Base-by-base conservation (phyloP, 1,140 invertebrate genomes). In the Ceratina japonica region DNA sequence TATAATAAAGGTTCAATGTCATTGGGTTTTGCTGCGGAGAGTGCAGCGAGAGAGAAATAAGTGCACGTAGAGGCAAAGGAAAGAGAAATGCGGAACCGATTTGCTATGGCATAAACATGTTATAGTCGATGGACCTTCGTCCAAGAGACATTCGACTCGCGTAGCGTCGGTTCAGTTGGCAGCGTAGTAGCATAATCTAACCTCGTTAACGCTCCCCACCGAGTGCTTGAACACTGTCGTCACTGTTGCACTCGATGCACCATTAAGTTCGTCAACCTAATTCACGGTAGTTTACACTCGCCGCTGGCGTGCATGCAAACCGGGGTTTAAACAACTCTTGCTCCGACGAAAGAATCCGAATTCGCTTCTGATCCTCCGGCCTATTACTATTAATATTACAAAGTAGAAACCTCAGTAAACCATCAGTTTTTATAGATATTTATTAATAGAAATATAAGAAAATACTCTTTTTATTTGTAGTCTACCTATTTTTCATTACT, bases 231-330 rank as follows among this genome's bases (percentile, higher is more conserved):
- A 83, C 81, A 64, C 27, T 79, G 81, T 79, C 83, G 83, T 83
- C 71, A 76, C 59, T 72, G 71, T 56, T 79, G 66, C 76, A 70
- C 81, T 63, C 82, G 81, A 84, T 75, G 71, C 80, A 65, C 62
- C 65, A 71, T 71, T 74, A 82, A 80, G 68, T 83, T 84, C 81
- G 77, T 83, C 83, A 84, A 83, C 72, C 81, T 83, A 84, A 84
- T 84, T 83, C 77, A 18, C 66, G 61, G 56, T 66, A 80, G 81
- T 84, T 84, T 83, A 83, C 82, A n/a, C 69, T 72, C 31, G 61
- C 81, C 65, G 56, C 15, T 31, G 75, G 75, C 56, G 12, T n/a
- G 37, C 65, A 37, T 61, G 56, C 37, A 69, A 44, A 8, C 44
- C 10, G 22, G 3, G 18, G 13, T 77, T 77, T 37, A 12, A 62